Base-by-base conservation (phyloP, 2,113 vertebrate genomes). In the Tapirus terrestris region DNA sequence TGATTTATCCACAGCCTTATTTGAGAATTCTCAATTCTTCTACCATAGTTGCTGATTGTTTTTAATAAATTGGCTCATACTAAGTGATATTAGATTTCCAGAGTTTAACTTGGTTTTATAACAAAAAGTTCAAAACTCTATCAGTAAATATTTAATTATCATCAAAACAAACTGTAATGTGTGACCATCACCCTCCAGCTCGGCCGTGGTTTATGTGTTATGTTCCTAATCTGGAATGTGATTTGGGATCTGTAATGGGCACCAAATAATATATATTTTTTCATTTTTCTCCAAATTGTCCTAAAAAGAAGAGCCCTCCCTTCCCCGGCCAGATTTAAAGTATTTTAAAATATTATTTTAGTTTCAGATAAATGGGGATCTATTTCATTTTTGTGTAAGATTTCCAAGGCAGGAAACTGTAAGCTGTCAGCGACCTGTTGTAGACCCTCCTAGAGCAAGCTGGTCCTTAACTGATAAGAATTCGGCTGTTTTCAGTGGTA, bases 281-380 rank as follows among this genome's bases (percentile, higher is more conserved):
- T 76, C 2, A 58, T 75, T 95, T 92, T 65, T 92, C n/a, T 97
- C 67, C 51, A 81, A 25, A 89, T 63, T 51, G 7, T 11, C 51
- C 25, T 36, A 76, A 84, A 85, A 90, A 39, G 4, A 80, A 56
- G 33, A 82, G 6, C 43, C 0, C 3, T 58, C 11, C 23, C 21
- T 65, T 68, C 6, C 39, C 12, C 13, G 1, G 75, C 29, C 60
- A 51, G 63, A 65, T 70, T 96, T 65, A 79, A 95, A 94, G 56
- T 87, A 84, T 89, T 91, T 83, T 39, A 90, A 90, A 79, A 58
- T 91, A 18, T 45, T 94, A 43, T 93, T 88, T 94, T 8, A 29
- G 18, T 91, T 87, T 83, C 36, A 84, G 12, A 27, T 85, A 79
- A 70, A 61, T 68, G 33, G 48, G 45, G 4, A 39, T 75, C 56